phyloP scores from a whole-genome alignment of 2,113 vertebrate species.

The Hemiscyllium ocellatum region DNA sequence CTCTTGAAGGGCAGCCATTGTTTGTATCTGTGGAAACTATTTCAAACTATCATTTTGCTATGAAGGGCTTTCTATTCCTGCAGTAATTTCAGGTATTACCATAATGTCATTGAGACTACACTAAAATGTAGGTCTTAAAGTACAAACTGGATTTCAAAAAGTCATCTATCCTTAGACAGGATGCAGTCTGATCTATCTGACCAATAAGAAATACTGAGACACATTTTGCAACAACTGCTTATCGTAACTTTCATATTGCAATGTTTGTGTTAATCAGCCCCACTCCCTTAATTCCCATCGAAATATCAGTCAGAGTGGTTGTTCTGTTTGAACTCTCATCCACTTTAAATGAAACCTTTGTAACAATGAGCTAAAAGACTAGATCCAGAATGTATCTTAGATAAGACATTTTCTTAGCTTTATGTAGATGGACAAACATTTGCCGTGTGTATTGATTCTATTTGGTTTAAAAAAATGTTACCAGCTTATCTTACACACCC shows the following conservation, averaged over 20 bases:
- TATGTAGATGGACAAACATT: background rate
- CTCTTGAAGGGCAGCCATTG: background rate
- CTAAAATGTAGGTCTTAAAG: background rate
- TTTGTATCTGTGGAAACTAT: background rate
- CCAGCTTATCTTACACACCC: background rate
- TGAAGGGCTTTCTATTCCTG: background rate
- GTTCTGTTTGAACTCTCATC: background rate
- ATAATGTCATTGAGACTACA: background rate
- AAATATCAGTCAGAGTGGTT: background rate
- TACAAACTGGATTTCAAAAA: background rate
- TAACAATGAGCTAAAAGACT: background rate
- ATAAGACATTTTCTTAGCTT: background rate
- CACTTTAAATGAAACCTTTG: background rate
- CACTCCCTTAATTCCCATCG: background rate
- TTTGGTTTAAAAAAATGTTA: background rate
- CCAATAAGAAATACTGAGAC: background rate
- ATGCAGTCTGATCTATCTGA: background rate
- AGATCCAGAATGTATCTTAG: background rate
- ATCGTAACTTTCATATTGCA: background rate
- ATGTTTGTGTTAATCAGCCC: background rate
- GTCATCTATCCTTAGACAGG: background rate
- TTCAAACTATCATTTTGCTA: background rate
- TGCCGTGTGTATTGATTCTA: background rate
- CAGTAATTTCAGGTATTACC: background rate
- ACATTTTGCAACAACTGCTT: background rate